Percentiles rank a stretch among this genome's conserved stretches.
These are phyloP conservation scores for Psophia crepitans DNA, from an alignment of 2,113 vertebrate genomes.

Conservation along the genomic window DNA sequence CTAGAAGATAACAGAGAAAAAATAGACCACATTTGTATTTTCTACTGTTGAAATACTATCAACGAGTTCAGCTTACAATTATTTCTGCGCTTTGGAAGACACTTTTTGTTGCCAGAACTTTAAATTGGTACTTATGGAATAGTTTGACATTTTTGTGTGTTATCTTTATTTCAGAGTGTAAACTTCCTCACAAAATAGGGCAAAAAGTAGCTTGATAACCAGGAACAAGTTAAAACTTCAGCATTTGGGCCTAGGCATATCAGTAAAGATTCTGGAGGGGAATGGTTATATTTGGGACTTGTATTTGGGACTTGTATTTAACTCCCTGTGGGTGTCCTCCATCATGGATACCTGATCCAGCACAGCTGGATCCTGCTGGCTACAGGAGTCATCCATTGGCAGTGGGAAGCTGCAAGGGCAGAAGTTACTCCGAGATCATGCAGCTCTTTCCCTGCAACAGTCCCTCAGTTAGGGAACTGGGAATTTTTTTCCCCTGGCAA, in stretches of 20 bases:
- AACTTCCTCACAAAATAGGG: not conserved
- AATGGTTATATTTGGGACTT: not conserved
- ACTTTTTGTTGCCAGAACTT: not conserved
- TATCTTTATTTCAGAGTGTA: not conserved
- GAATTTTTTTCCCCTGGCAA: not conserved
- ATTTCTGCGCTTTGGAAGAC: not conserved
- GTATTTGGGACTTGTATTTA: not conserved
- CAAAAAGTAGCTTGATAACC: not conserved
- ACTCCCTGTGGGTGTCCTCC: not conserved
- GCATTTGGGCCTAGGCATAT: not conserved
- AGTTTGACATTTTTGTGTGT: not conserved
- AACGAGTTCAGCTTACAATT: not conserved
- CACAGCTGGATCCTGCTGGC: not conserved
- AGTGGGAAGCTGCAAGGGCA: not conserved
- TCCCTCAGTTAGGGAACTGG: not conserved
- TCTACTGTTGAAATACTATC: not conserved
- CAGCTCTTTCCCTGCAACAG: not conserved
- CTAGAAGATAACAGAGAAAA: not conserved
- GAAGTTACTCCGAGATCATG: accelerated
- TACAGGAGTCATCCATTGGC: not conserved
- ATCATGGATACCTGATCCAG: not conserved
- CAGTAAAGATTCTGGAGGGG: not conserved
- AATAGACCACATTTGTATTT: not conserved
- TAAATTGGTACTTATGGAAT: not conserved
- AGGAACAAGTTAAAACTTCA: not conserved